A percentile compares a stretch with the other conserved stretches of the same genome.
phyloP scores from a whole-genome alignment of 2,797 vertebrate species.

The Mico argentatus region DNA sequence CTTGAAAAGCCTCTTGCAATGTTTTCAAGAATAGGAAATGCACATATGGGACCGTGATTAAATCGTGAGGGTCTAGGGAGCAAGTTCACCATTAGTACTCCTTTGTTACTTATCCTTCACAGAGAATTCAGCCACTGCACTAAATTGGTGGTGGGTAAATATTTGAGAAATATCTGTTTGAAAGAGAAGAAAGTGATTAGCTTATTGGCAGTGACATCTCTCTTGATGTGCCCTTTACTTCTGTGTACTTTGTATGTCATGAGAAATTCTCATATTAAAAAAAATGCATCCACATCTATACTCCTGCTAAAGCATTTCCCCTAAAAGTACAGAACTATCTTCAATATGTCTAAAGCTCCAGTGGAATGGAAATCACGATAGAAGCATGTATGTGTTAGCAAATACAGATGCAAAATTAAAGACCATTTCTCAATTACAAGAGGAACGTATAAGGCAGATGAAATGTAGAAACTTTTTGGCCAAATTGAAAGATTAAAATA shows the following conservation, averaged over 20 bases:
- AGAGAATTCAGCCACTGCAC: background rate
- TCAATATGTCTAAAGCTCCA: background rate
- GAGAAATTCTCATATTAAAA: background rate
- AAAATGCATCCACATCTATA: background rate
- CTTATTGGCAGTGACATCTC: background rate
- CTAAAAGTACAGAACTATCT: background rate
- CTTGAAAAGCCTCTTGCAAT: background rate
- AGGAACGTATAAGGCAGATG: background rate
- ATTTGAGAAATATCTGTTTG: background rate
- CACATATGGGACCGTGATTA: background rate
- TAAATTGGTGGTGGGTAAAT: background rate
- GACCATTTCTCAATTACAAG: background rate
- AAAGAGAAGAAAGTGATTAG: background rate
- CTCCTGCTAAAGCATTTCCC: background rate
- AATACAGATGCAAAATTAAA: background rate
- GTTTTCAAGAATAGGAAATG: background rate
- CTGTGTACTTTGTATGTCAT: background rate
- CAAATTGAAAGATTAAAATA: background rate
- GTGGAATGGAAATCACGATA: background rate
- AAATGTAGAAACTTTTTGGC: background rate
- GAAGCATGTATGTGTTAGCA: background rate
- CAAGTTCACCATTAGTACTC: background rate
- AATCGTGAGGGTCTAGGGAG: background rate
- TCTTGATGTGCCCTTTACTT: background rate
- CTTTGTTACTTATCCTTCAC: background rate